Conservation (phyloP, 2,113 vertebrate genomes). For the Abramis brama region DNA sequence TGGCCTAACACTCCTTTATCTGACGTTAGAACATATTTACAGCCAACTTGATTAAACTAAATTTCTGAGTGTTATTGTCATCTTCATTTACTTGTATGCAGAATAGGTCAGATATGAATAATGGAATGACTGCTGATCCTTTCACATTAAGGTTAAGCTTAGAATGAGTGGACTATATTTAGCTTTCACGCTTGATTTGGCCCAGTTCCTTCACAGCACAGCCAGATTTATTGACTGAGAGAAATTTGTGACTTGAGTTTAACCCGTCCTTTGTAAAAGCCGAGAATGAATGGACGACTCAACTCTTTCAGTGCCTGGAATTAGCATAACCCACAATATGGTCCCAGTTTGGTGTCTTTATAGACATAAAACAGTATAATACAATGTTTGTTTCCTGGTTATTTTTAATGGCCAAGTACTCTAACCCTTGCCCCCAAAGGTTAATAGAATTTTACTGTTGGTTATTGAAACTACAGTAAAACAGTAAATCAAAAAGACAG, state of each 20-base stretch:
- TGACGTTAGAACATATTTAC: background rate
- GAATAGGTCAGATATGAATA: background rate
- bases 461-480: conserved; percentile 10
- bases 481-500: conserved; percentile 15
- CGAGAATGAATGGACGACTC: background rate
- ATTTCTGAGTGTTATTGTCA: background rate
- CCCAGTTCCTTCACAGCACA: background rate
- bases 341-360: background rate
- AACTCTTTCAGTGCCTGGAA: background rate
- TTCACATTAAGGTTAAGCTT: conserved; percentile 5
- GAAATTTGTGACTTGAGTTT: background rate
- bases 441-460: background rate
- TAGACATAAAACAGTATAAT: background rate
- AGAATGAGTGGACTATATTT: conserved; percentile 1
- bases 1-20: background rate
- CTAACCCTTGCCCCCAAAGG: background rate
- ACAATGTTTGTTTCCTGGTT: background rate
- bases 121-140: background rate
- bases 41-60: background rate
- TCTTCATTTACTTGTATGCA: background rate
- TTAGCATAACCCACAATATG: conserved; percentile 21
- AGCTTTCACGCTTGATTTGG: background rate
- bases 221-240: background rate
- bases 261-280: background rate
- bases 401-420: conserved; percentile 8